Conservation (phyloP, 2,113 vertebrate genomes). For the cattle (Bos taurus) region ARS-UCD2.0 NC_037348.1:69259501-69260000, state of each 20-base stretch:
- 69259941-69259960: not conserved
- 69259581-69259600: not conserved
- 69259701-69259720: not conserved
- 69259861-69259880: not conserved
- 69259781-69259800: not conserved
- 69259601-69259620: not conserved
- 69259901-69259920: not conserved
- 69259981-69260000: not conserved
- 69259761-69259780: not conserved
- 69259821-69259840: not conserved
- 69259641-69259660: not conserved
- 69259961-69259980: not conserved
- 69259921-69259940: accelerated
- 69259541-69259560: not conserved
- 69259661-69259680: not conserved
- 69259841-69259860: accelerated
- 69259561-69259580: not conserved
- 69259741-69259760: not conserved
- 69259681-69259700: not conserved
- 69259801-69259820: not conserved
- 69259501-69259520: not conserved
- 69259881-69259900: not conserved
- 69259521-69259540: too few relatives aligned
- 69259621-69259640: not conserved
- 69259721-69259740: not conserved